Base-by-base conservation (phyloP, 2,113 vertebrate species). In the Centropus bengalensis region DNA sequence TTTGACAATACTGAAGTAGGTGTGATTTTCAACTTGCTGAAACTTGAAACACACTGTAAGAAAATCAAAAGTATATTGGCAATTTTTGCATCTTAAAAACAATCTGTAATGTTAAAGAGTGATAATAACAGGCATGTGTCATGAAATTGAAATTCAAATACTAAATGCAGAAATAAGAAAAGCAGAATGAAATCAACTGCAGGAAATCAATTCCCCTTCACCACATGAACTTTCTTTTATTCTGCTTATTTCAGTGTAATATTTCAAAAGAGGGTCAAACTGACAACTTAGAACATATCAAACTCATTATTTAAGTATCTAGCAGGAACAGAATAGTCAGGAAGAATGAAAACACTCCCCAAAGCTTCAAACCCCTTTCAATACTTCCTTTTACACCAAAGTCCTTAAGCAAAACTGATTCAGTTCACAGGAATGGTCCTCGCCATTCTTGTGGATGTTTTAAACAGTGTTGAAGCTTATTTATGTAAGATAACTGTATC, bases 201-300 rank as follows among this genome's bases (percentile, higher is more conserved):
- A 69, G 7, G 10, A 82, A 84, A 58, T 2, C 32, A 23, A 2
- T 26, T 8, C 1, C 27, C 1, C 1, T 0, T 0, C 8, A 9
- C 3, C 3, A 7, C n/a, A 9, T 3, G 2, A 7, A 28, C 10
- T 23, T 27, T 16, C 10, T 71, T 76, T 91, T 64, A 40, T 36
- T 86, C 23, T 85, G 16, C 9, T 71, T 89, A 47, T 64, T 70
- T 82, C 54, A 54, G 22, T 58, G 24, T 19, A 56, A 5, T 49
- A 9, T 38, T 85, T 85, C 88, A 87, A 68, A 67, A 87, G 5
- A 75, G 52, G n/a, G 51, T 70, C 52, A 91, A 81, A 49, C 30
- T 69, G 58, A 66, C 40, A 89, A 64, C 18, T 63, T 12, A 12
- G 49, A 82, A 62, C 20, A 89, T 73, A 82, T 42, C 49, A 73